Evolutionary conservation across 2,797 vertebrate genomes (phyloP).

Genomic region (Pygocentrus nattereri): DNA sequence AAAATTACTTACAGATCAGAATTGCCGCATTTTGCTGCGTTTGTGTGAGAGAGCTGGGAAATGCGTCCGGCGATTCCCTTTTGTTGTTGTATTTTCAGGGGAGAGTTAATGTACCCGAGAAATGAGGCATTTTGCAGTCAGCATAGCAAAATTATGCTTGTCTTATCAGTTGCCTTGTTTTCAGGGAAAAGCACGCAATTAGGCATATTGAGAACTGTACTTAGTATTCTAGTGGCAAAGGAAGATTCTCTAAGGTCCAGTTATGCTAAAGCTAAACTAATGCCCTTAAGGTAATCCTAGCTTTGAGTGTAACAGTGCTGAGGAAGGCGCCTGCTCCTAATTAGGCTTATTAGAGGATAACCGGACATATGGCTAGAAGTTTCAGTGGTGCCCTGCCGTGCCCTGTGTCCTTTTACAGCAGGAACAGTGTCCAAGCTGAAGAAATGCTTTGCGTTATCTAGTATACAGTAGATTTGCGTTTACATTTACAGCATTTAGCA

Average conservation of each 20-base stretch:
- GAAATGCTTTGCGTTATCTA: too few species aligned
- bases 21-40: constrained; percentile 66
- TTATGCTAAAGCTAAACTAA: constrained; percentile 61
- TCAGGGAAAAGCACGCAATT: constrained; percentile 61
- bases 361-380: neutral
- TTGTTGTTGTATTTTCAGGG: constrained; percentile 63
- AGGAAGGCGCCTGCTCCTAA: constrained; percentile 21
- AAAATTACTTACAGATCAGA: constrained; percentile 60
- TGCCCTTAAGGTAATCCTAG: constrained; percentile 46
- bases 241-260: constrained; percentile 53
- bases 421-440: too few species aligned
- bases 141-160: constrained; percentile 60
- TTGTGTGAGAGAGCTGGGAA: constrained; percentile 56
- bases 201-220: constrained; percentile 46
- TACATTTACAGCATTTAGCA: too few species aligned
- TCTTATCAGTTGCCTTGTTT: constrained; percentile 73
- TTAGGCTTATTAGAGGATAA: constrained; percentile 39
- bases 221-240: constrained; percentile 61
- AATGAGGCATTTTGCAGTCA: constrained; percentile 63
- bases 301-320: neutral
- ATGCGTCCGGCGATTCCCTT: constrained; percentile 61
- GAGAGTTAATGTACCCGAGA: constrained; percentile 58
- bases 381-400: neutral
- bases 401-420: neutral
- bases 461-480: too few species aligned